Percentiles rank a stretch among this genome's conserved stretches.
Evolutionary conservation across 2,797 vertebrate genomes (phyloP).

Genomic region (Perdix hodgsoniae): DNA sequence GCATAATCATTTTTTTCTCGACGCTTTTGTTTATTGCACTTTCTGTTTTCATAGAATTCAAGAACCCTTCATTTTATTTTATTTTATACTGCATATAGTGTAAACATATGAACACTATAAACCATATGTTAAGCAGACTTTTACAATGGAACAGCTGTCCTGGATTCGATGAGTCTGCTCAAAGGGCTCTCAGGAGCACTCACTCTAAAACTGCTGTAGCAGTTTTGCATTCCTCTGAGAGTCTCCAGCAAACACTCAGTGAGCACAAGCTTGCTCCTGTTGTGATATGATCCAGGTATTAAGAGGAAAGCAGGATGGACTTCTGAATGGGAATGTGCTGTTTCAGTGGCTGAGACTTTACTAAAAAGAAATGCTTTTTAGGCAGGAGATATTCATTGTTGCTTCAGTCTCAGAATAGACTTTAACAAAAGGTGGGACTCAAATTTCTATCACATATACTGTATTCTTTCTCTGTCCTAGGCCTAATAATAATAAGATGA

Average conservation of each 20-base stretch:
- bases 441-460: background rate
- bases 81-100: background rate
- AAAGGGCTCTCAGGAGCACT: constrained; percentile 17
- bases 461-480: background rate
- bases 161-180: background rate
- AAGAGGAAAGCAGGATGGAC: constrained; percentile 1
- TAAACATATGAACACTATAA: background rate
- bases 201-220: background rate
- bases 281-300: background rate
- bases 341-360: background rate
- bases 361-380: background rate
- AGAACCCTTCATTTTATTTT: constrained; percentile 25
- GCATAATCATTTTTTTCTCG: background rate
- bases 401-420: background rate
- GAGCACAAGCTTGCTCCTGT: background rate
- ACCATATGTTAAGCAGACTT: background rate
- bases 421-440: background rate
- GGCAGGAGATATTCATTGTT: background rate
- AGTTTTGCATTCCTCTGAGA: background rate
- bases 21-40: background rate
- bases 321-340: background rate
- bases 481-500: background rate
- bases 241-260: background rate
- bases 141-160: constrained; percentile 19
- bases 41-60: background rate